phyloP scores from a whole-genome alignment of 2,888 invertebrate genomes.

The Linnaemya vulpina region DNA sequence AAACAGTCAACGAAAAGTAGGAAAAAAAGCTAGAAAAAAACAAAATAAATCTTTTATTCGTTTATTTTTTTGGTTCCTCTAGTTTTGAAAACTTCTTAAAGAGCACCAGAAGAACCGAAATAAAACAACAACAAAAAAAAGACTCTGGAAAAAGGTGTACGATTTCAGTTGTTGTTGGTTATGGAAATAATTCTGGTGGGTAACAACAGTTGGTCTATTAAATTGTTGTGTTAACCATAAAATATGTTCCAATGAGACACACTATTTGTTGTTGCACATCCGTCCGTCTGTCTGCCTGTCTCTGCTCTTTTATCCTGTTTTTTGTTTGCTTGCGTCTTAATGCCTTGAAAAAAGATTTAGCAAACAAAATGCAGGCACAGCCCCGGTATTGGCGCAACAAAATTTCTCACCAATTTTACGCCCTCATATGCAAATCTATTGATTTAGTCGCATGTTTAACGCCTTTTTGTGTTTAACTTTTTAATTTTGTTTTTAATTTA shows the following conservation, averaged over 20 bases:
- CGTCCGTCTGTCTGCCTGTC: not conserved
- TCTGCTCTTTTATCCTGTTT: slow-evolving; percentile 8
- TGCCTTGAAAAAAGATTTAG: slow-evolving; percentile 6
- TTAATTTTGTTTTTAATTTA: not conserved
- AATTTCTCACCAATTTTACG: slow-evolving; percentile 57
- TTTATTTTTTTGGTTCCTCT: not conserved
- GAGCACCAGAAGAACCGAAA: slow-evolving; percentile 3
- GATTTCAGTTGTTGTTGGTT: slow-evolving; percentile 39
- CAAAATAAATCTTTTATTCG: slow-evolving; percentile 34
- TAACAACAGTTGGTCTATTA: slow-evolving; percentile 64
- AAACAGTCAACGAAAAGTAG: slow-evolving; percentile 45
- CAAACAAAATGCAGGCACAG: not conserved
- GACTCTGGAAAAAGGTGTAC: slow-evolving; percentile 20
- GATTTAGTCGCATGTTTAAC: slow-evolving; percentile 51
- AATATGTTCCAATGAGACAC: slow-evolving; percentile 20
- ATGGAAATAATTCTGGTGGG: slow-evolving; percentile 53
- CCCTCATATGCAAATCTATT: slow-evolving; percentile 53
- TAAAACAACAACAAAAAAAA: too few species aligned
- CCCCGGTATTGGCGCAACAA: slow-evolving; percentile 18
- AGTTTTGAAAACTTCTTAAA: slow-evolving; percentile 30
- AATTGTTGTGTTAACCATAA: slow-evolving; percentile 63
- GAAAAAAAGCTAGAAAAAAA: slow-evolving; percentile 24
- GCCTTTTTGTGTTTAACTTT: slow-evolving; percentile 20
- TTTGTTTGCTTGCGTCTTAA: slow-evolving; percentile 11
- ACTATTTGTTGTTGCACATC: not conserved